A percentile compares a stretch with the other conserved stretches of the same genome.
Conservation (phyloP, 2,888 invertebrate genomes). For the Sceliomorpha sp. region DNA sequence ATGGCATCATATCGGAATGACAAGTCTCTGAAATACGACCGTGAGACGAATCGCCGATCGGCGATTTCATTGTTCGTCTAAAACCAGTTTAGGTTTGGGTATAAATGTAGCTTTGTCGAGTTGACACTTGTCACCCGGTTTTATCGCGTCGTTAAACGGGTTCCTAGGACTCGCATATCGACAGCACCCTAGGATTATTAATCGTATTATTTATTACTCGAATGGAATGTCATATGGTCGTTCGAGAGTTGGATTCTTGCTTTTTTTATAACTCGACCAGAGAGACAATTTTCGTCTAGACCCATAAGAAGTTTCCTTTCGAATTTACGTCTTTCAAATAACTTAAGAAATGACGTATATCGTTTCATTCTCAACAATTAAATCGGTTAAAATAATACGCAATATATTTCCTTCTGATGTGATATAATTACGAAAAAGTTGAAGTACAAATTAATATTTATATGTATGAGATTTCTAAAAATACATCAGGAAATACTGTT, state of each 20-base stretch:
- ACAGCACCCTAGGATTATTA: conserved; percentile 67
- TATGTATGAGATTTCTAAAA: no score
- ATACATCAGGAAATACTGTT: no score
- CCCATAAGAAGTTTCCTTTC: conserved; percentile 22
- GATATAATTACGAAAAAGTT: no score
- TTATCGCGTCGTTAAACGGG: conserved; percentile 75
- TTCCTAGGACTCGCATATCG: conserved; percentile 61
- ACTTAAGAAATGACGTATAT: conserved; percentile 26
- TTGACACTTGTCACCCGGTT: conserved; percentile 77
- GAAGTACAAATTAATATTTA: no score
- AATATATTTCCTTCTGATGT: conserved; percentile 12
- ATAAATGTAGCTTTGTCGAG: conserved; percentile 48
- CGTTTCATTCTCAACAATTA: conserved; percentile 17
- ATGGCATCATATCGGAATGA: conserved; percentile 28
- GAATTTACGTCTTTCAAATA: conserved; percentile 23
- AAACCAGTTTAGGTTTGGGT: conserved; percentile 53
- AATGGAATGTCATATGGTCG: conserved; percentile 56
- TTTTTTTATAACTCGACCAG: conserved; percentile 25
- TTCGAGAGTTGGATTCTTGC: conserved; percentile 32
- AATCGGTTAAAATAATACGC: conserved; percentile 29
- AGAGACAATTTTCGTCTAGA: conserved; percentile 34
- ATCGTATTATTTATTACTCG: conserved; percentile 71
- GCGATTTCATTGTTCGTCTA: conserved; percentile 51
- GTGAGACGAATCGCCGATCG: conserved; percentile 45
- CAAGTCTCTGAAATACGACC: conserved; percentile 48